phyloP scores from a whole-genome alignment of 2,888 invertebrate genomes.

The Operophtera brumata region DNA sequence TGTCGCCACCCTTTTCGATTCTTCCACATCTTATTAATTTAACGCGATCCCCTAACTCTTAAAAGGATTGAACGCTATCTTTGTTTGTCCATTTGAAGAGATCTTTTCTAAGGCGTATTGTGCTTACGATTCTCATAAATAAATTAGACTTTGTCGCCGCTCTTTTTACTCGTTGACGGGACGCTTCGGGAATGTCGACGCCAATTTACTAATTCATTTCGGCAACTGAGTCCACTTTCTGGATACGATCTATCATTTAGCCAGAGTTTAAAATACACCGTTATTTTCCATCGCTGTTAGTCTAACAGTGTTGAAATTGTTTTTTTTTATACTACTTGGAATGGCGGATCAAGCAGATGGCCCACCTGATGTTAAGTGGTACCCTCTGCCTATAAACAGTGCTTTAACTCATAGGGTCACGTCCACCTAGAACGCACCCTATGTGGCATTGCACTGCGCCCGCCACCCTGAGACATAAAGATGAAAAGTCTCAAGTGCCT shows the following conservation, averaged over 20 bases:
- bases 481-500: too few species aligned
- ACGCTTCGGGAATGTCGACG: constrained; percentile 69
- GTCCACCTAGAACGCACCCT: too few species aligned
- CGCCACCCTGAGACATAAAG: too few species aligned
- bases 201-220: constrained; percentile 75
- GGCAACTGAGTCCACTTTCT: constrained; percentile 50
- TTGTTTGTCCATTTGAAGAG: constrained; percentile 47
- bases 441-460: too few species aligned
- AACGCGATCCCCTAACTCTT: constrained; percentile 37
- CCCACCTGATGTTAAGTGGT: too few species aligned
- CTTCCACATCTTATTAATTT: constrained; percentile 38
- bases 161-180: constrained; percentile 64
- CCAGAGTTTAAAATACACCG: not conserved
- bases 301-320: too few species aligned
- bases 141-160: constrained; percentile 64
- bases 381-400: too few species aligned
- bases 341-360: too few species aligned
- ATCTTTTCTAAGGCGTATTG: constrained; percentile 57
- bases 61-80: constrained; percentile 49
- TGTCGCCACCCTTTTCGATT: constrained; percentile 8
- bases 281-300: too few species aligned
- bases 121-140: constrained; percentile 70
- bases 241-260: constrained; percentile 38
- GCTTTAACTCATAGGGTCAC: too few species aligned
- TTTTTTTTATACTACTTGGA: too few species aligned